Percentiles rank a stretch among this genome's conserved stretches.
Conservation (phyloP, 2,797 vertebrate species). For the Accipiter fasciatus region DNA sequence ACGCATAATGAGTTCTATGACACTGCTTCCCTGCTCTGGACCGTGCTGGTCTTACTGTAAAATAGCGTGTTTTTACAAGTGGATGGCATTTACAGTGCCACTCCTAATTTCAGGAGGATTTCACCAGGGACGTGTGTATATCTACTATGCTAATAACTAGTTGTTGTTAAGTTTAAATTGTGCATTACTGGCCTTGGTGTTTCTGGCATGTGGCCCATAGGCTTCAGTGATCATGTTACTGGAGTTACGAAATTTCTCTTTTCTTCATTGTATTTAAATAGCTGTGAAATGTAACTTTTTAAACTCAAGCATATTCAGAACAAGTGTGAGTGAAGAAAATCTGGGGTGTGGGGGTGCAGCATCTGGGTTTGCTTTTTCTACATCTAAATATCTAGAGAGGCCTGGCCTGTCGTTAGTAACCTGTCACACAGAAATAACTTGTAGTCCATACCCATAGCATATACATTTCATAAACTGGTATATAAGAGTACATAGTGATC, state of each 20-base stretch:
- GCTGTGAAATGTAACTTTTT: not conserved
- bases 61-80: not conserved
- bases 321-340: not conserved
- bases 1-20: not conserved
- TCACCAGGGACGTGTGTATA: not conserved
- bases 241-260: not conserved
- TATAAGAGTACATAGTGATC: not conserved
- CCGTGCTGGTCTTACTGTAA: not conserved
- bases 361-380: not conserved
- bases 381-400: not conserved
- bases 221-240: not conserved
- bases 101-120: not conserved
- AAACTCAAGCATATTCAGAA: not conserved
- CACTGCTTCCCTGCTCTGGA: not conserved
- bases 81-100: not conserved
- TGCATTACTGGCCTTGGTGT: not conserved
- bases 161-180: not conserved
- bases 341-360: not conserved
- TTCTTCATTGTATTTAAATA: not conserved
- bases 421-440: not conserved
- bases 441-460: not conserved
- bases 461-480: not conserved
- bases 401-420: not conserved
- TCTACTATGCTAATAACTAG: slow-evolving; percentile 8
- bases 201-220: not conserved